These are phyloP conservation scores for Apodemia duryi DNA, from an alignment of 2,888 invertebrate species.

Conservation along the genomic window DNA sequence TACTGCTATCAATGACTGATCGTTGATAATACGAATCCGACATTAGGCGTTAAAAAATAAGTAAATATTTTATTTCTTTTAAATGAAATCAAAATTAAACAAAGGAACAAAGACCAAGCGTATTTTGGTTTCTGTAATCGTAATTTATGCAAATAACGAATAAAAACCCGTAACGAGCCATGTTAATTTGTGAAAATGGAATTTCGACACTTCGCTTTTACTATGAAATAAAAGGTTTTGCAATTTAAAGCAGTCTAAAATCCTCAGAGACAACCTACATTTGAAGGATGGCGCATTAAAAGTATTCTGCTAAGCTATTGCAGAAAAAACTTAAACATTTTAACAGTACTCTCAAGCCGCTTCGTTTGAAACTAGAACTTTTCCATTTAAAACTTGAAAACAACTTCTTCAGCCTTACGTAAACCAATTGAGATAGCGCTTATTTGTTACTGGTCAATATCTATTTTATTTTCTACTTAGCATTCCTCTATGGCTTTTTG, in stretches of 20 bases:
- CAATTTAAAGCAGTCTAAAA: background rate
- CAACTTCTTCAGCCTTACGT: conserved; percentile 26
- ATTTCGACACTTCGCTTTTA: background rate
- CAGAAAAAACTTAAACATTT: conserved; percentile 10
- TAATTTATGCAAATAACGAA: background rate
- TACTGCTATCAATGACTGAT: too few species aligned
- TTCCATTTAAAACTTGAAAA: conserved; percentile 55
- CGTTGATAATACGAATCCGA: too few species aligned
- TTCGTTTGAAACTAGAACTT: conserved; percentile 58
- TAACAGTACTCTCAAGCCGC: conserved; percentile 39
- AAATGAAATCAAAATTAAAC: too few species aligned
- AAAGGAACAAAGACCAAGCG: too few species aligned
- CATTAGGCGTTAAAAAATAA: too few species aligned
- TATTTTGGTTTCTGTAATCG: background rate
- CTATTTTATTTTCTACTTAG: conserved; percentile 5
- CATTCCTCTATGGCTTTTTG: background rate
- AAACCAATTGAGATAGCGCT: conserved; percentile 22
- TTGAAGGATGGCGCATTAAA: background rate
- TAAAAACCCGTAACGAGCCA: background rate
- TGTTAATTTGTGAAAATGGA: background rate
- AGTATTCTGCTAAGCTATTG: conserved; percentile 4
- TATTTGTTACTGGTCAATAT: conserved; percentile 17
- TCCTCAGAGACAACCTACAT: conserved; percentile 3
- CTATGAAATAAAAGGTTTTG: conserved; percentile 14
- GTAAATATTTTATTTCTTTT: too few species aligned